Percentiles rank a stretch among this genome's conserved stretches.
phyloP scores from a whole-genome alignment of 2,797 vertebrate species.

The Sebastes oblongus region DNA sequence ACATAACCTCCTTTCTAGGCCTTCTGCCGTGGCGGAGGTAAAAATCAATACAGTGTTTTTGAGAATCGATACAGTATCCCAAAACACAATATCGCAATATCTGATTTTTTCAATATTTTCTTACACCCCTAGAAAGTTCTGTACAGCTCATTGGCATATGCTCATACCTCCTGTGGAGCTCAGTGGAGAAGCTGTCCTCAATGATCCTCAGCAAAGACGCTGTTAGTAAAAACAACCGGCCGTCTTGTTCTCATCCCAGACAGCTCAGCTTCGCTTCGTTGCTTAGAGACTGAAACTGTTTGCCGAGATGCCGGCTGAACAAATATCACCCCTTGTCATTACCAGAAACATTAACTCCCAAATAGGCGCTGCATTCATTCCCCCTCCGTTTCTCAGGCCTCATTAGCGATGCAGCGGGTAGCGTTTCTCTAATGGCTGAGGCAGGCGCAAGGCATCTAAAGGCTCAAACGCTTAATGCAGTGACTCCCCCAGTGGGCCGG shows the following conservation, averaged over 20 bases:
- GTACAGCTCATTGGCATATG: background rate
- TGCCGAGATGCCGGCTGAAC: slow-evolving; percentile 41
- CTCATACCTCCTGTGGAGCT: background rate
- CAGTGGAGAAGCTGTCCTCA: slow-evolving; percentile 4
- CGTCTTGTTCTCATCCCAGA: slow-evolving; percentile 10
- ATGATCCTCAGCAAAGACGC: slow-evolving; percentile 19
- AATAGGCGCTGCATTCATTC: background rate
- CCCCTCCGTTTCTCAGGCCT: slow-evolving; percentile 16
- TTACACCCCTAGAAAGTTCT: background rate
- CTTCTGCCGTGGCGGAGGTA: rapidly evolving
- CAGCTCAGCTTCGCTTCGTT: slow-evolving; percentile 24
- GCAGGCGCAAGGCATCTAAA: slow-evolving; percentile 5
- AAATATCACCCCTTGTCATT: slow-evolving; percentile 58
- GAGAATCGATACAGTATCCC: too few relatives aligned
- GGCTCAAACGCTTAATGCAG: background rate
- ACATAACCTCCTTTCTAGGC: too few relatives aligned
- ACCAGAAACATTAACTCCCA: slow-evolving; percentile 54
- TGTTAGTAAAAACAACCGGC: slow-evolving; percentile 19
- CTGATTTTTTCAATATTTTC: too few relatives aligned
- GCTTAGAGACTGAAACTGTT: slow-evolving; percentile 50
- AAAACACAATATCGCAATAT: too few relatives aligned
- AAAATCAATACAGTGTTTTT: too few relatives aligned
- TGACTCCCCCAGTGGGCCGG: background rate
- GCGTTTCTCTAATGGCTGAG: slow-evolving; percentile 23
- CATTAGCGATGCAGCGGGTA: slow-evolving; percentile 44